A percentile compares a stretch with the other conserved stretches of the same genome.
Evolutionary conservation across 2,113 vertebrate genomes (phyloP).

Genomic region (Burhinus oedicnemus): DNA sequence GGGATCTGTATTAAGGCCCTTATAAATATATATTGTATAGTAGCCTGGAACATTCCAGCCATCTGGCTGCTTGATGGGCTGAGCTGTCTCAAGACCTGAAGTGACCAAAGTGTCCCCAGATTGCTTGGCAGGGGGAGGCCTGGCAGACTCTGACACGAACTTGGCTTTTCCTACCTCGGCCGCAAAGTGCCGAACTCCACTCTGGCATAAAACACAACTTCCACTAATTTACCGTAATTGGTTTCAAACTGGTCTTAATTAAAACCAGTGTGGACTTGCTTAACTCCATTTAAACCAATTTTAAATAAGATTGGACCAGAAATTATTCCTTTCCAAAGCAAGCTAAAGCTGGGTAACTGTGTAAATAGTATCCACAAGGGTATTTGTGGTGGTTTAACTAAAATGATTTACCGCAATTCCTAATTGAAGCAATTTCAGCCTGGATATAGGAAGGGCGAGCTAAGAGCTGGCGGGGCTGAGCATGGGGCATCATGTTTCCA

Average conservation of each 20-base stretch:
- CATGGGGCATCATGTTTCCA: neutral
- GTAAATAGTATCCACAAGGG: constrained; percentile 39
- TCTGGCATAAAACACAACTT: neutral
- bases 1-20: constrained; percentile 57
- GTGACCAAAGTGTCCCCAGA: neutral
- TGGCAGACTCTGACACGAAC: rapidly evolving
- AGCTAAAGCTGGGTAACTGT: constrained; percentile 49
- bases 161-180: neutral
- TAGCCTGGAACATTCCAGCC: neutral
- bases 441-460: neutral
- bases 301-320: neutral
- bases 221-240: neutral
- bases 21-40: constrained; percentile 59
- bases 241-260: constrained; percentile 49
- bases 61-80: constrained; percentile 11
- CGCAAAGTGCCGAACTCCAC: neutral
- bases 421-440: constrained; percentile 51
- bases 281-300: constrained; percentile 26
- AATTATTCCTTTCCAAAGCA: neutral
- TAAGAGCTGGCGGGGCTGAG: neutral
- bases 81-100: neutral
- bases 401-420: constrained; percentile 29
- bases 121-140: neutral
- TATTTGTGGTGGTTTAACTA: constrained; percentile 8
- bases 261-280: constrained; percentile 6